Percentiles rank a stretch among this genome's conserved stretches.
These are phyloP conservation scores for Bombus pyrosoma DNA, from an alignment of 1,140 invertebrate species.

Conservation along the genomic window DNA sequence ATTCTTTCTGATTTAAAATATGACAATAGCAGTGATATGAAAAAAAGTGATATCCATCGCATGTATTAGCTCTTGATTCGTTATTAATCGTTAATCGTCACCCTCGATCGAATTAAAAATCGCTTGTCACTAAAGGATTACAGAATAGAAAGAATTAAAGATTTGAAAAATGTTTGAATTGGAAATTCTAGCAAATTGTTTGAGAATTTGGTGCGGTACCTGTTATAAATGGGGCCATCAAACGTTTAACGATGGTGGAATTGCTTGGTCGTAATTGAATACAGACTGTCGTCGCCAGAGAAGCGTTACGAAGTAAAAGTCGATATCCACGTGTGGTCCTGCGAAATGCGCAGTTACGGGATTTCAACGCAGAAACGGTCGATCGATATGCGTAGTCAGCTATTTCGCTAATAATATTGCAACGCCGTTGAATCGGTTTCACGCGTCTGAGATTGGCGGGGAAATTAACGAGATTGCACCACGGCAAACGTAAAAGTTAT, in stretches of 20 bases:
- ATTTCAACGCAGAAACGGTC: slow-evolving; percentile 12
- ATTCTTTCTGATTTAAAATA: neutral
- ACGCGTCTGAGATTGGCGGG: slow-evolving; percentile 14
- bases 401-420: slow-evolving; percentile 14
- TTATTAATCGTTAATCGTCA: neutral
- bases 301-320: neutral
- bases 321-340: no score
- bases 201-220: neutral
- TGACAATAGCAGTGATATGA: neutral
- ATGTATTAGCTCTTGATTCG: no score
- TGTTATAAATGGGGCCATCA: slow-evolving; percentile 2
- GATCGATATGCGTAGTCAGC: slow-evolving; percentile 7
- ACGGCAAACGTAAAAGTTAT: neutral
- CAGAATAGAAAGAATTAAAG: neutral
- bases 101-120: neutral
- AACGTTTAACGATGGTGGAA: neutral
- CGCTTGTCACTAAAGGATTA: no score
- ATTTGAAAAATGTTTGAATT: neutral
- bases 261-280: neutral
- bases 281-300: neutral
- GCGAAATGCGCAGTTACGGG: slow-evolving; percentile 6
- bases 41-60: neutral
- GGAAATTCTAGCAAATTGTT: neutral
- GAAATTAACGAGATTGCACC: neutral
- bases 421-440: neutral